Percentiles rank a stretch among this genome's conserved stretches.
Evolutionary conservation across 2,888 invertebrate genomes (phyloP).

Genomic region (Tenodera sinensis): DNA sequence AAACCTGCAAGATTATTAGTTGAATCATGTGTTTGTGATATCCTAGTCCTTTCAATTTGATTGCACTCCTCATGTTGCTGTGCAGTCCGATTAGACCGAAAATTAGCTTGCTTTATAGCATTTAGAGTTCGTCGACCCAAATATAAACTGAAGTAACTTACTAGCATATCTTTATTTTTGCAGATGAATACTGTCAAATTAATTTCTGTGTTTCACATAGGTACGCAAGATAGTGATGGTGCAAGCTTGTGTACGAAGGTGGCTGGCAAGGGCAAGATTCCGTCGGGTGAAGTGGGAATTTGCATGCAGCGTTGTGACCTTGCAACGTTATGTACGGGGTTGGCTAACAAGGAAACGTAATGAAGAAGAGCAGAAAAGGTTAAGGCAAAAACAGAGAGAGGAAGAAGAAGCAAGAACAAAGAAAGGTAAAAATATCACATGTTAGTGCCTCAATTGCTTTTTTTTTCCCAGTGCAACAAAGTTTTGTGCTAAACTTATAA

Average conservation of each 20-base stretch:
- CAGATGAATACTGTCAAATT: not conserved
- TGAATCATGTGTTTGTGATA: too few relatives aligned
- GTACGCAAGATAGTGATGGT: constrained; percentile 63
- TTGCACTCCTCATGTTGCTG: too few relatives aligned
- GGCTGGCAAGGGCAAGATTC: constrained; percentile 60
- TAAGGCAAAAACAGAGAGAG: constrained; percentile 21
- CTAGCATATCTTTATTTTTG: too few relatives aligned
- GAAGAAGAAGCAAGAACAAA: constrained; percentile 25
- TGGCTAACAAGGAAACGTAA: constrained; percentile 60
- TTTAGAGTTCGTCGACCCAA: too few relatives aligned
- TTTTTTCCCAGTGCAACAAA: too few relatives aligned
- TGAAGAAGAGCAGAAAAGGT: constrained; percentile 40
- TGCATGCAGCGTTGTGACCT: constrained; percentile 62
- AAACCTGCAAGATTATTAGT: too few relatives aligned
- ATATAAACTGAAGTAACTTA: too few relatives aligned
- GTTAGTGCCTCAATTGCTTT: too few relatives aligned
- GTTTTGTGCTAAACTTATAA: too few relatives aligned
- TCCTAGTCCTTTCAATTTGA: too few relatives aligned
- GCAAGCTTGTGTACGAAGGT: constrained; percentile 67
- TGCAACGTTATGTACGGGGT: constrained; percentile 65
- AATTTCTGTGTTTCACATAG: constrained; percentile 39
- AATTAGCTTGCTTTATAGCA: too few relatives aligned
- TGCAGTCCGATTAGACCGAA: too few relatives aligned
- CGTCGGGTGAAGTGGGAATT: constrained; percentile 56
- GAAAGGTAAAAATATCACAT: constrained; percentile 30